Base-by-base conservation (phyloP, 92 coral and sea anemone genomes). In the Porites divaricata region DNA sequence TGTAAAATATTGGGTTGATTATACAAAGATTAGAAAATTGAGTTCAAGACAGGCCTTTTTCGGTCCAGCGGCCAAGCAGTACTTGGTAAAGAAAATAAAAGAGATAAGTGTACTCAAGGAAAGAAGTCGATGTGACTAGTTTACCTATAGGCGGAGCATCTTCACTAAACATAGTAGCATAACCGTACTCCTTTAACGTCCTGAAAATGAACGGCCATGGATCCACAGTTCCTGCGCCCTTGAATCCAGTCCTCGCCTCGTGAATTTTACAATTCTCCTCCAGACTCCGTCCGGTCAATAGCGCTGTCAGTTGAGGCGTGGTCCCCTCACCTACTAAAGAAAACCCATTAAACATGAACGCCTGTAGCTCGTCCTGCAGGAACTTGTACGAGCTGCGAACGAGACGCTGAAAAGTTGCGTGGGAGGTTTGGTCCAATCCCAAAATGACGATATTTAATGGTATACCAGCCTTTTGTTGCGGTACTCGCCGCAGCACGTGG, bases 121-220 rank as follows among this genome's bases (percentile, higher is more conserved):
- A 9, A 10, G 22, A n/a, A n/a, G 20, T 48, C 12, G 22, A 17
- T 9, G 28, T 0, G 15, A 1, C 14, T 63, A 9, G 15, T 6
- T 80, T 80, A 85, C 96, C 96, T 59, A 93, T 91, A 0, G 81
- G 41, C 1, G 94, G 92, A 9, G 93, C 95, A 59, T 95, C 98
- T 86, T 95, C 98, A 69, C 97, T 93, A 50, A 91, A 95, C 91
- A 95, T 61, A 6, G 98, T 95, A 11, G 86, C 98, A 64, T 93
- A 95, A n/a, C 98, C 98, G 57, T 93, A 87, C 8, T 88, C 74
- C 67, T 89, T 83, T 5, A 93, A 74, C 12, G 72, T 76, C 72
- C 86, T 86, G 75, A 95, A 95, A 71, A 95, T 92, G 80, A 94
- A 95, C 52, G 98, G 98, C 98, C 98, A 95, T 21, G 61, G 65